Conservation (phyloP, 2,797 vertebrate genomes). For the Poecile montanus region DNA sequence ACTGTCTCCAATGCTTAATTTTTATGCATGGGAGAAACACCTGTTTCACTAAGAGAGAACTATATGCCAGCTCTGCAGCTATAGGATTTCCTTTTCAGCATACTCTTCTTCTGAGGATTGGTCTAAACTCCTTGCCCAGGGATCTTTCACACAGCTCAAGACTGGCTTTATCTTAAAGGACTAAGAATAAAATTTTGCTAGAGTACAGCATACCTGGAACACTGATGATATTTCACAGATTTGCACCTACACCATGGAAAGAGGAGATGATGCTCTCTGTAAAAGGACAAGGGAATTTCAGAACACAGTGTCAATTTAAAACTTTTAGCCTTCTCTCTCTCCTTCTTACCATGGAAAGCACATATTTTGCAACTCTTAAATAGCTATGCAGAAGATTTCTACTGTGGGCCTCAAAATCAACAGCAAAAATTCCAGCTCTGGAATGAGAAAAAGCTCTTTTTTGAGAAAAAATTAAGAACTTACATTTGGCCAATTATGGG, state of each 20-base stretch:
- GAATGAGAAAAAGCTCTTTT: background rate
- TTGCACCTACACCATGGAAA: background rate
- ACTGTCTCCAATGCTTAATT: background rate
- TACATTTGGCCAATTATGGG: background rate
- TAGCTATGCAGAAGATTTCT: background rate
- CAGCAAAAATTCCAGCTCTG: background rate
- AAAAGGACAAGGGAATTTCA: background rate
- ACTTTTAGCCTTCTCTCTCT: background rate
- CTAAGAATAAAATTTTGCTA: background rate
- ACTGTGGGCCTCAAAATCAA: background rate
- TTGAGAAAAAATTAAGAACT: background rate
- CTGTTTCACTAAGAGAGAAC: background rate
- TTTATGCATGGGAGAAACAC: background rate
- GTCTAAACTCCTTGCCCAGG: background rate
- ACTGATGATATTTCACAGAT: background rate
- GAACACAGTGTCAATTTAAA: background rate
- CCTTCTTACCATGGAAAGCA: background rate
- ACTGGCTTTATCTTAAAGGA: background rate
- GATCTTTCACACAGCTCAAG: background rate
- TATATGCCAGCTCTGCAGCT: background rate
- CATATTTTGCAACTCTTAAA: background rate
- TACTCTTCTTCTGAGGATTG: background rate
- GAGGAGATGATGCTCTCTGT: background rate
- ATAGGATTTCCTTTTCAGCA: background rate
- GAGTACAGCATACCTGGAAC: background rate